Base-by-base conservation (phyloP, 1,140 invertebrate genomes). In the Cyrtorhinus lividipennis region DNA sequence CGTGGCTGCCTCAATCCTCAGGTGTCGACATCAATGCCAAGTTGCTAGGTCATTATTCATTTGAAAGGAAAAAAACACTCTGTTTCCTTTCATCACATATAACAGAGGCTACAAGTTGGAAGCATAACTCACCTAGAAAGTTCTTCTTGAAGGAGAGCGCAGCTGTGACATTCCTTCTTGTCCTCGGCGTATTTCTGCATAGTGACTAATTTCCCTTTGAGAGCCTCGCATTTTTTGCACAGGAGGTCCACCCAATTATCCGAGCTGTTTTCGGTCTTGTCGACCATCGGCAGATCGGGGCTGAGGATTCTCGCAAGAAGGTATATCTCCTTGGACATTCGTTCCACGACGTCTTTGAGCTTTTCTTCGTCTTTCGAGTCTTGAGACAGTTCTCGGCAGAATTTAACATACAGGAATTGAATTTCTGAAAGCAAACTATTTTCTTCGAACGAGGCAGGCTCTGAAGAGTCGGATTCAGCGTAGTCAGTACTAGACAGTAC, bases 341-440 rank as follows among this genome's bases (percentile, higher is more conserved):
- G 63, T 12, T 64, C 65, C 1, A 70, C 38, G 56, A 65, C 59
- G 22, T 68, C 66, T 24, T 66, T 65, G 12, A 69, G 56, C 30
- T 61, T 65, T 18, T 63, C 62, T 12, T 68, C 66, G 27, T 66
- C 64, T 20, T 65, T 63, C 1, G 45, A 48, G 30, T 65, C 58
- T 13, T 64, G 62, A 15, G 64, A 59, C 13, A 70, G 61, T 30
- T 82, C 79, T 63, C 75, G 77, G 56, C 74, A 76, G 70, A 81
- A 79, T 66, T 80, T 80, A 61, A 79, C 79, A 72, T 80, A 82
- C 25, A 82, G 73, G 71, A 79, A 81, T 64, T 77, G 75, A 69
- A 81, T 81, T 73, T 82, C 81, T 61, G 80, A 69, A 78, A 79
- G 62, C 75, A 73, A 18, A 74, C 67, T 63, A 75, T 71, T 24